These are phyloP conservation scores for Protophormia terraenovae DNA, from an alignment of 2,888 invertebrate species.

Conservation along the genomic window DNA sequence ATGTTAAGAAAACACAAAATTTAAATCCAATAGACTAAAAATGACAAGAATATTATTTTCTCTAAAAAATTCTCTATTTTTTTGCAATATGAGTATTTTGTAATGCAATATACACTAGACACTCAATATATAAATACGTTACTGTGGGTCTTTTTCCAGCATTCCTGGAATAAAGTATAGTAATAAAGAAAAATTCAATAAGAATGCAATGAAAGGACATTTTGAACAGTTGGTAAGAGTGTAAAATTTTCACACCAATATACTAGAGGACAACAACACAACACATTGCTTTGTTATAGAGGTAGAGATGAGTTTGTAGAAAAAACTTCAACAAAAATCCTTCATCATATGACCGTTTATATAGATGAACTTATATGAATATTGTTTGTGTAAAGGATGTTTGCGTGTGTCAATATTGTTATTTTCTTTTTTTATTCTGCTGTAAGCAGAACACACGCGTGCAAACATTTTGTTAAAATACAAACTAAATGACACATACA, in stretches of 20 bases:
- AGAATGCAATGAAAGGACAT: conserved; percentile 30
- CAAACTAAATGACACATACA: background rate
- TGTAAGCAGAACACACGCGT: conserved; percentile 37
- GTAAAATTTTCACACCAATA: conserved; percentile 38
- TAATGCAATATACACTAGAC: background rate
- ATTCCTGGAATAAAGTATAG: conserved; percentile 23
- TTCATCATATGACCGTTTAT: background rate
- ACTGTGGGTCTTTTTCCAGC: conserved; percentile 13
- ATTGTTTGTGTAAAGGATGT: background rate
- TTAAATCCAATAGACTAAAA: background rate
- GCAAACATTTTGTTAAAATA: conserved; percentile 30
- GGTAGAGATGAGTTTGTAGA: background rate
- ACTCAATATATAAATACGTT: background rate
- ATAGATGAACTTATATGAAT: background rate
- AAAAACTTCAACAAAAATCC: background rate
- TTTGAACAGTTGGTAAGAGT: conserved; percentile 7
- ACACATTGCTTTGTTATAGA: background rate
- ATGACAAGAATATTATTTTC: background rate
- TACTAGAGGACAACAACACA: background rate
- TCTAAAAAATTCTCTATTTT: background rate
- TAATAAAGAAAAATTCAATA: conserved; percentile 11
- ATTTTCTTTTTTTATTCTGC: too few species aligned
- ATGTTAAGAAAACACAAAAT: background rate
- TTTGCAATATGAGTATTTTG: conserved; percentile 24
- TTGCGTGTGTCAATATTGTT: conserved; percentile 19